A percentile compares a stretch with the other conserved stretches of the same genome.
Conservation (phyloP, 2,113 vertebrate species). For the Globicephala melas region DNA sequence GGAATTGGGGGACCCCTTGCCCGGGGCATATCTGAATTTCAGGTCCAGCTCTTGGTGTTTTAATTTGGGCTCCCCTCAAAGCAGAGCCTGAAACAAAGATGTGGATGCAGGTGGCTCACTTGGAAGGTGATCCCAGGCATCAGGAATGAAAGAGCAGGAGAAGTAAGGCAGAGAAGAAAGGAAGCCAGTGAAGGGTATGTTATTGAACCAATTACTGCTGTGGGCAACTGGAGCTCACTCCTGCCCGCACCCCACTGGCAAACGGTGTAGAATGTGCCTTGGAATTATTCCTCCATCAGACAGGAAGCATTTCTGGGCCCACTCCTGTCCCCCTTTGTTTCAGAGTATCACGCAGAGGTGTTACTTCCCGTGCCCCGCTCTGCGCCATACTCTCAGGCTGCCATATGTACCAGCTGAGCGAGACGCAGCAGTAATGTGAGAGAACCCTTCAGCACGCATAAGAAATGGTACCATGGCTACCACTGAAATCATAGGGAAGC, state of each 20-base stretch:
- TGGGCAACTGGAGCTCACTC: not conserved
- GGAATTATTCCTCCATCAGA: not conserved
- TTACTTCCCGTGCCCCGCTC: not conserved
- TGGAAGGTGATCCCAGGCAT: not conserved
- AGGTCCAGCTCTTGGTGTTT: not conserved
- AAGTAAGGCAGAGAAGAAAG: not conserved
- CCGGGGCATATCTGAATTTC: not conserved
- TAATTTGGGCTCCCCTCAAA: not conserved
- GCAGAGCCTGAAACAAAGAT: conserved; percentile 8
- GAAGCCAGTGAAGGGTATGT: not conserved
- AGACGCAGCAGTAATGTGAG: not conserved
- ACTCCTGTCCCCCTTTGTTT: not conserved
- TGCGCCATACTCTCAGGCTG: not conserved
- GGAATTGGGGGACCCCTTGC: not conserved
- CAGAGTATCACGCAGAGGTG: not conserved
- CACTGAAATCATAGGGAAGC: not conserved
- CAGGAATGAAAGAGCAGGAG: not conserved
- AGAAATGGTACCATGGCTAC: not conserved
- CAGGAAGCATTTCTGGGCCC: not conserved
- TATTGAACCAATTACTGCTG: not conserved
- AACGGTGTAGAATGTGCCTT: not conserved
- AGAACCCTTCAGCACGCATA: not conserved
- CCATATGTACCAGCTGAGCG: not conserved
- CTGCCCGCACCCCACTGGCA: not conserved
- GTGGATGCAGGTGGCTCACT: not conserved